A percentile compares a stretch with the other conserved stretches of the same genome.
Evolutionary conservation across 2,113 vertebrate species (phyloP).

Genomic region (Grantiella picta): DNA sequence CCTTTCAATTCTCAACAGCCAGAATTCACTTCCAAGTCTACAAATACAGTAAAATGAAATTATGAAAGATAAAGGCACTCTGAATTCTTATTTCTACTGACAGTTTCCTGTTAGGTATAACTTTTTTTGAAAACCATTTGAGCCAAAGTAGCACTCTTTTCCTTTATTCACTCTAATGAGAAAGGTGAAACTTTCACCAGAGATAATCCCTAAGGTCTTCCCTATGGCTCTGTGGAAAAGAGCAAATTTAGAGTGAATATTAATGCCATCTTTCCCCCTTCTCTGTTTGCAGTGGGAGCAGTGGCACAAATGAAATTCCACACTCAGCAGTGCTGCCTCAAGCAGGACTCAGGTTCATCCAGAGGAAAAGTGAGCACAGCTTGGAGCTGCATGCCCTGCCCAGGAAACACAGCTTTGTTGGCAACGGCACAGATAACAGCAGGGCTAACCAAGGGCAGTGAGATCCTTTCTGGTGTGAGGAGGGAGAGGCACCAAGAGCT

Average conservation of each 20-base stretch:
- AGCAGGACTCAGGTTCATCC: neutral
- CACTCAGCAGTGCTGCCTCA: neutral
- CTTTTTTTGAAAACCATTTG: neutral
- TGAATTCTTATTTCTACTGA: neutral
- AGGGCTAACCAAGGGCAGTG: neutral
- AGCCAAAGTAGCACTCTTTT: neutral
- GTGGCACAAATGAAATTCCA: neutral
- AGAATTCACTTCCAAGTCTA: conserved; percentile 45
- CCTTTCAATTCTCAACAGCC: conserved; percentile 43
- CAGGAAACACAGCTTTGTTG: neutral
- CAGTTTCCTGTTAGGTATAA: neutral
- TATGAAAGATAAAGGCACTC: neutral
- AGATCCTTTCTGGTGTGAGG: neutral
- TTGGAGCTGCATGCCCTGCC: neutral
- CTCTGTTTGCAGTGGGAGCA: neutral
- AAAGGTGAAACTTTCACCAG: neutral
- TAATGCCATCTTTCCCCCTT: neutral
- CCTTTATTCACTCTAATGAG: neutral
- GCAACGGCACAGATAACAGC: neutral
- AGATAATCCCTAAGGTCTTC: neutral
- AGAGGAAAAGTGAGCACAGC: neutral
- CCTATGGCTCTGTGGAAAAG: neutral
- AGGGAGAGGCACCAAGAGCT: neutral
- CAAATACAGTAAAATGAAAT: conserved; percentile 33
- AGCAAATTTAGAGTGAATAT: neutral